Evolutionary conservation across 2,888 invertebrate genomes (phyloP), one percentile per base, ranked within the genome.

Genomic region (Polymixis flavicincta): DNA sequence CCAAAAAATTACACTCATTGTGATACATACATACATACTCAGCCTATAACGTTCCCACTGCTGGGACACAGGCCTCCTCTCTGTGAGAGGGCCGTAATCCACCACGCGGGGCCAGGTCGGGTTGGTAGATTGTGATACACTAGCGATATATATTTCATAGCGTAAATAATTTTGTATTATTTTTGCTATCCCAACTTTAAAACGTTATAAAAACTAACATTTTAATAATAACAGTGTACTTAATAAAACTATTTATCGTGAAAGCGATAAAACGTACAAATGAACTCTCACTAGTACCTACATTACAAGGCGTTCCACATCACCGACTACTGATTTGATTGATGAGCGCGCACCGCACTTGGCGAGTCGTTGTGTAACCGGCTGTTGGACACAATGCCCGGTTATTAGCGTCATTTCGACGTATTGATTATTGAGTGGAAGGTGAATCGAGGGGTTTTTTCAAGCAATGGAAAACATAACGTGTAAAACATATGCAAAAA

Each of bases 311-410:
- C 60, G 14, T 42, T 3, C 9, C 42, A 14, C 68, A 28, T 60
- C 60, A 66, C n/a, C 9, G 59, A 2, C 6, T 9, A 60, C 32
- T 61, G 69, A 82, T 73, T 72, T 77, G 73, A 82, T 82, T 73
- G 77, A 81, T 77, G 72, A 67, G 65, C 19, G 59, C 66, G 22
- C 64, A 7, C 19, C 52, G 52, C 57, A 25, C 45, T 63, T 25
- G 63, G 45, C 50, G 54, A 55, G 19, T 63, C 42, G 77, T 65
- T 55, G 61, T 65, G 69, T 78, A 78, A 78, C 59, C 25, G 66
- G 54, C 61, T 55, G 42, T 60, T 71, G 50, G 67, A n/a, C 54
- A 66, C 54, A 82, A 73, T 70, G 11, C 22, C 78, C 55, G 2
- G 55, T 52, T 65, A 76, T 81, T 65, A 77, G 37, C 55, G 57